Percentiles rank a stretch among this genome's conserved stretches.
Conservation (phyloP, 2,888 invertebrate genomes). For the Eupithecia vulgata region DNA sequence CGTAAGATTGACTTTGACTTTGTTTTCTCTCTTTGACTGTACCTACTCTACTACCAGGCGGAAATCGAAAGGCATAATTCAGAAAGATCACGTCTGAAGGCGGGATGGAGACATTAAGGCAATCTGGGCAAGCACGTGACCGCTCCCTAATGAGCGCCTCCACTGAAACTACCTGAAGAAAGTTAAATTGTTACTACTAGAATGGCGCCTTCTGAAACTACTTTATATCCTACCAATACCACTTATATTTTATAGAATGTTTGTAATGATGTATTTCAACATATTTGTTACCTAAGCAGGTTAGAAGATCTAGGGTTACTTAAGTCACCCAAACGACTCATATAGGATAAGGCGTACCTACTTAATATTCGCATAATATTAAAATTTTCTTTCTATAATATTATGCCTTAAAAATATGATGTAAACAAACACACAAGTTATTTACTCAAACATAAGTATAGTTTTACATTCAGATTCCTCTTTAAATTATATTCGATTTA, state of each 20-base stretch:
- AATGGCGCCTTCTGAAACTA: background rate
- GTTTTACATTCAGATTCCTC: too few species aligned
- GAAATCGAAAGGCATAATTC: conserved; percentile 48
- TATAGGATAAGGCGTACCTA: too few species aligned
- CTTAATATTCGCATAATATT: too few species aligned
- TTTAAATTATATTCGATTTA: too few species aligned
- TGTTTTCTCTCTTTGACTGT: background rate
- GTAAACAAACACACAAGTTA: too few species aligned
- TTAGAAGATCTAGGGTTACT: too few species aligned
- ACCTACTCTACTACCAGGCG: conserved; percentile 14
- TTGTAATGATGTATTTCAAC: too few species aligned
- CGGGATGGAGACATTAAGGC: conserved; percentile 46
- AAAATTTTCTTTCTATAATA: too few species aligned
- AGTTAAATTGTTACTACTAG: background rate
- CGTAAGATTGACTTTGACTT: background rate
- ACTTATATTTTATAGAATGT: background rate
- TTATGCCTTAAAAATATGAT: too few species aligned
- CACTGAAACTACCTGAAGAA: background rate
- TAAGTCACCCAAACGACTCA: too few species aligned
- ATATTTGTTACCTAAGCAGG: too few species aligned
- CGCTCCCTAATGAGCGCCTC: conserved; percentile 31
- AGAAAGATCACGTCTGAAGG: conserved; percentile 44
- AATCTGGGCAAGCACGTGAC: conserved; percentile 49
- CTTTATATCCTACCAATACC: background rate
- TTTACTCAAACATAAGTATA: too few species aligned